Evolutionary conservation across 2,888 invertebrate genomes (phyloP).

Genomic region (Callyntrura guangdongensis): DNA sequence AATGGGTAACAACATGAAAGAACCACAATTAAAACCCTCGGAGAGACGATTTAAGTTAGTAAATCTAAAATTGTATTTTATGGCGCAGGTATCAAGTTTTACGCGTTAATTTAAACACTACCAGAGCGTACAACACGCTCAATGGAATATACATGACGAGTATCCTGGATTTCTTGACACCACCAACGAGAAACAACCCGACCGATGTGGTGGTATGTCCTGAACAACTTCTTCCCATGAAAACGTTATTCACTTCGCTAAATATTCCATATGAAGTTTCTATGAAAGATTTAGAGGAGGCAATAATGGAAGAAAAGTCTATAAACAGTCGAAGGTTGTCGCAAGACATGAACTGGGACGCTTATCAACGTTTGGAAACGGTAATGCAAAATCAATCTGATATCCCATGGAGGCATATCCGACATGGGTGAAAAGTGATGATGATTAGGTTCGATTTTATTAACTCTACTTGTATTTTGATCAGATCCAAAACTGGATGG

Average conservation of each 20-base stretch:
- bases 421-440: too few species aligned
- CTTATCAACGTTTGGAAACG: constrained; percentile 81
- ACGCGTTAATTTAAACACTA: constrained; percentile 77
- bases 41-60: too few species aligned
- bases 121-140: constrained; percentile 69
- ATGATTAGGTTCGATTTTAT: too few species aligned
- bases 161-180: constrained; percentile 88
- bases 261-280: constrained; percentile 78
- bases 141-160: constrained; percentile 76
- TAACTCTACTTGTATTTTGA: constrained; percentile 22
- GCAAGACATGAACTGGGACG: constrained; percentile 79
- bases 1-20: constrained; percentile 76
- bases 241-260: constrained; percentile 73
- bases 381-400: constrained; percentile 49
- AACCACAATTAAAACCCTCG: too few species aligned
- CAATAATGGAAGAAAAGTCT: neutral
- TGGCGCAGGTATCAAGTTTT: constrained; percentile 81
- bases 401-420: too few species aligned
- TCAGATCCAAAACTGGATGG: constrained; percentile 87
- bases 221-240: constrained; percentile 85
- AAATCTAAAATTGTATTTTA: neutral
- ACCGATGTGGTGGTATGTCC: constrained; percentile 92
- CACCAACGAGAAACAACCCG: constrained; percentile 87
- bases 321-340: neutral
- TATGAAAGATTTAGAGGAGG: constrained; percentile 78